A percentile compares a stretch with the other conserved stretches of the same genome.
Conservation (phyloP, 2,888 invertebrate species). For the Pseudococcus jackbeardsleyi region DNA sequence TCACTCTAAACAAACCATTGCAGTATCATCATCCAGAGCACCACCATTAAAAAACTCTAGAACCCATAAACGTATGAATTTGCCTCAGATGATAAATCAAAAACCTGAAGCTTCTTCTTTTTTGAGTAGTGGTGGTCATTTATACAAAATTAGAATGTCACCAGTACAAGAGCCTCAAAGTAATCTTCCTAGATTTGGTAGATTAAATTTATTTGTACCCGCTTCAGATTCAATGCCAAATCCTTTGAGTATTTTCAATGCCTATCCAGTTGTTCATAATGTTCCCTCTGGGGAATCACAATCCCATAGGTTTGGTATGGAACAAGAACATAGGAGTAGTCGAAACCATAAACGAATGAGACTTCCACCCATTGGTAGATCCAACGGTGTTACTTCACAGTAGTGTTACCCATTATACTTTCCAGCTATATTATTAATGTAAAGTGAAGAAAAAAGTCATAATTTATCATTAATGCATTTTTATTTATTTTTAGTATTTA, state of each 20-base stretch:
- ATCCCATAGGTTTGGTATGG: slow-evolving; percentile 40
- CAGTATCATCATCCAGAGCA: not conserved
- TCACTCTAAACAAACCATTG: slow-evolving; percentile 29
- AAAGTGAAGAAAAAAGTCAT: slow-evolving; percentile 42
- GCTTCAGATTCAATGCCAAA: not conserved
- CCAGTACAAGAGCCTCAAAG: slow-evolving; percentile 35
- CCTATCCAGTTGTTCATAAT: not conserved
- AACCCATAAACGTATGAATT: slow-evolving; percentile 60
- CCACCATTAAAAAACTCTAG: not conserved
- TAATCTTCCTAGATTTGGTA: slow-evolving; percentile 33
- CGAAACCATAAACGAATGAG: slow-evolving; percentile 59
- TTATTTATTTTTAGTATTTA: slow-evolving; percentile 56
- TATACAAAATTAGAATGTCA: slow-evolving; percentile 61
- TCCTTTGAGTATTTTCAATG: slow-evolving; percentile 8
- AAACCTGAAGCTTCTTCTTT: slow-evolving; percentile 53
- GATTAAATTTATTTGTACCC: slow-evolving; percentile 58
- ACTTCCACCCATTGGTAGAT: slow-evolving; percentile 20
- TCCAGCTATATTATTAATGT: not conserved
- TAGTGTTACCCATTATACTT: slow-evolving; percentile 43
- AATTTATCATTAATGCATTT: slow-evolving; percentile 52
- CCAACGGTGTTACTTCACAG: not conserved
- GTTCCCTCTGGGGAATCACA: not conserved
- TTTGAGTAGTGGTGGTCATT: slow-evolving; percentile 56
- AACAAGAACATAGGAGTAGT: slow-evolving; percentile 48
- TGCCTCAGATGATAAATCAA: slow-evolving; percentile 58